Evolutionary conservation across 2,888 invertebrate species (phyloP).

Genomic region (Orchestes rusci): DNA sequence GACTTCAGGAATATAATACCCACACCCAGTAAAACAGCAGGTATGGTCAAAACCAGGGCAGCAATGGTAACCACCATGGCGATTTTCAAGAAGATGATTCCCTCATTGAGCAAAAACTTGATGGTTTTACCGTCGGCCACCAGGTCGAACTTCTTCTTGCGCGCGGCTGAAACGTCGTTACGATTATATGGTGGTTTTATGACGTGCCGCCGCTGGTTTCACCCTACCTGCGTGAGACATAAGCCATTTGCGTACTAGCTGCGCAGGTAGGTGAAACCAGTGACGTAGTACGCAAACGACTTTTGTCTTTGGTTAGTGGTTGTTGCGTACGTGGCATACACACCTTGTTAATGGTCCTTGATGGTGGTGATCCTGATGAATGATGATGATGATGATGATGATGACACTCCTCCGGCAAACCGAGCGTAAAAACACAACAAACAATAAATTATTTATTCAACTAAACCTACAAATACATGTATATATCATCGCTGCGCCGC

Average conservation of each 20-base stretch:
- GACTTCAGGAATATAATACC: slow-evolving; percentile 14
- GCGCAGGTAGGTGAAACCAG: slow-evolving; percentile 21
- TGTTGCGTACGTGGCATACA: too few species aligned
- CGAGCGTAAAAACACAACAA: too few species aligned
- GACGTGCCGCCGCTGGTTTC: slow-evolving; percentile 21
- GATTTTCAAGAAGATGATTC: slow-evolving; percentile 17
- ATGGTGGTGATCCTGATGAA: background rate
- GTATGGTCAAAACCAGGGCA: slow-evolving; percentile 8
- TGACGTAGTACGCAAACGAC: slow-evolving; percentile 21
- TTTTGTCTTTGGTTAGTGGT: too few species aligned
- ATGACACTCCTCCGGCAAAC: background rate
- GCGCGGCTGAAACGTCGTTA: slow-evolving; percentile 11
- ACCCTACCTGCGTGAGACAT: slow-evolving; percentile 20
- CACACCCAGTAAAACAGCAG: slow-evolving; percentile 15
- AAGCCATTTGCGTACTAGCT: slow-evolving; percentile 23
- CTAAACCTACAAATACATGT: too few species aligned
- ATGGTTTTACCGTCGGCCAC: slow-evolving; percentile 21
- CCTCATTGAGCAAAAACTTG: slow-evolving; percentile 17
- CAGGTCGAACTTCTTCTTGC: slow-evolving; percentile 11
- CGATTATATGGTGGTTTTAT: too few species aligned
- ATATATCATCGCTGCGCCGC: slow-evolving; percentile 2
- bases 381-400: background rate
- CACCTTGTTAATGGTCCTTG: background rate
- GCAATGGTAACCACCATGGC: slow-evolving; percentile 5
- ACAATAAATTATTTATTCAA: too few species aligned